phyloP scores from a whole-genome alignment of 1,140 invertebrate genomes.

The Ceratoteleas bidentatus region DNA sequence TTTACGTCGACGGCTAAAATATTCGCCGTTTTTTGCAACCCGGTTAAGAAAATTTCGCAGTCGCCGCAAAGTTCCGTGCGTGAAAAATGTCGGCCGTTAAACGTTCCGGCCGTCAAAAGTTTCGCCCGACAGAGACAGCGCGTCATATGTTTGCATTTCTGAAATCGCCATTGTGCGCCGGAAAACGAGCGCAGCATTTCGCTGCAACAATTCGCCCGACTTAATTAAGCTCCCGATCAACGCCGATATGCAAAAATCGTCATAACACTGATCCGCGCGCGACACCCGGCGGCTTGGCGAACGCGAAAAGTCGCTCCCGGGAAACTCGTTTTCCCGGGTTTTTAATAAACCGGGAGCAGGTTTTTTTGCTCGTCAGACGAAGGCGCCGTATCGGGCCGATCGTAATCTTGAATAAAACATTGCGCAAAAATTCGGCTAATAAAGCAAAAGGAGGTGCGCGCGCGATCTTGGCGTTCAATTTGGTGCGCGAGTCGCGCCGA shows the following conservation, averaged over 20 bases:
- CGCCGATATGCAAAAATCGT: constrained; percentile 8
- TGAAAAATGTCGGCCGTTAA: constrained; percentile 27
- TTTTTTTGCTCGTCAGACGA: not conserved
- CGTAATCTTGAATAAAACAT: constrained; percentile 26
- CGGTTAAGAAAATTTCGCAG: constrained; percentile 22
- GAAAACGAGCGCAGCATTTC: constrained; percentile 28
- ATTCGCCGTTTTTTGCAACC: not conserved
- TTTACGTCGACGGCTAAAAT: not conserved
- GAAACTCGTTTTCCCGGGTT: too few relatives aligned
- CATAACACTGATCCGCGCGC: constrained; percentile 21
- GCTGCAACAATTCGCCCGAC: constrained; percentile 19
- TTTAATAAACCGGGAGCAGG: too few relatives aligned
- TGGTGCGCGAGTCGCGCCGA: too few relatives aligned
- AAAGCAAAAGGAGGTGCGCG: too few relatives aligned
- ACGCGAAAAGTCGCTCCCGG: too few relatives aligned
- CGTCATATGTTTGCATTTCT: constrained; percentile 24
- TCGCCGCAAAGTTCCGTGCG: constrained; percentile 17
- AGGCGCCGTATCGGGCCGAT: not conserved
- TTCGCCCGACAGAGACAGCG: constrained; percentile 20
- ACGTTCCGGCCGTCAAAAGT: constrained; percentile 27
- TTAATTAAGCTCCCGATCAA: constrained; percentile 30
- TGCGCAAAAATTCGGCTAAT: constrained; percentile 18
- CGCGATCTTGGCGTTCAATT: too few relatives aligned
- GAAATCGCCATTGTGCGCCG: constrained; percentile 15
- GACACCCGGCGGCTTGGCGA: too few relatives aligned